Evolutionary conservation across 2,888 invertebrate genomes (phyloP).

Genomic region (Lydus trimaculatus): DNA sequence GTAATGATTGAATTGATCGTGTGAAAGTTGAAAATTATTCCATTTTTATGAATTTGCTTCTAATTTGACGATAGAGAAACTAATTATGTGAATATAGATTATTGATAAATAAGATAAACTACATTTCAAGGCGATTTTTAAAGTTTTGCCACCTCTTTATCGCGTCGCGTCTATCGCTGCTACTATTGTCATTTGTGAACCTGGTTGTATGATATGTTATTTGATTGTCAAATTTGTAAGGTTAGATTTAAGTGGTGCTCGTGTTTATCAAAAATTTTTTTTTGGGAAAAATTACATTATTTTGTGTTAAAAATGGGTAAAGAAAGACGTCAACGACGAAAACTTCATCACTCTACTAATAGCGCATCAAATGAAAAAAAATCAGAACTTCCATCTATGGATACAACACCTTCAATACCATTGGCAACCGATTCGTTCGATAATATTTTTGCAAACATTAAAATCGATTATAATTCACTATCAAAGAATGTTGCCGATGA

Average conservation of each 20-base stretch:
- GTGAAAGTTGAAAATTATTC: too few relatives aligned
- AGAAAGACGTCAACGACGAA: background rate
- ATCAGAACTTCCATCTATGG: background rate
- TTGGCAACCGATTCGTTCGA: slow-evolving; percentile 12
- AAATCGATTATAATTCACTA: slow-evolving; percentile 39
- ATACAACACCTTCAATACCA: background rate
- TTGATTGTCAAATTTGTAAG: background rate
- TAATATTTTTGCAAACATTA: slow-evolving; percentile 43
- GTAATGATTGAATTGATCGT: too few relatives aligned
- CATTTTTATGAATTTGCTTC: too few relatives aligned
- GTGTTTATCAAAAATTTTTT: background rate
- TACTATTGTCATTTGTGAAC: too few relatives aligned
- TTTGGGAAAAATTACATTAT: background rate
- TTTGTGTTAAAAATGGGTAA: background rate
- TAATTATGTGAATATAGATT: too few relatives aligned
- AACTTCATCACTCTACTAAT: background rate
- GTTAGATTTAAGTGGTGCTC: background rate
- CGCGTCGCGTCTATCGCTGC: too few relatives aligned
- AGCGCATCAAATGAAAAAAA: background rate
- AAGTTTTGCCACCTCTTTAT: too few relatives aligned
- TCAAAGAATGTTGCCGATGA: slow-evolving; percentile 44
- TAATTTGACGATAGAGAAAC: too few relatives aligned
- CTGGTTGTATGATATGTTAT: too few relatives aligned
- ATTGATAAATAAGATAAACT: too few relatives aligned
- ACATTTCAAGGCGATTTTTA: too few relatives aligned